Evolutionary conservation across 2,888 invertebrate species (phyloP).

Genomic region (Ophonus ardosiacus): DNA sequence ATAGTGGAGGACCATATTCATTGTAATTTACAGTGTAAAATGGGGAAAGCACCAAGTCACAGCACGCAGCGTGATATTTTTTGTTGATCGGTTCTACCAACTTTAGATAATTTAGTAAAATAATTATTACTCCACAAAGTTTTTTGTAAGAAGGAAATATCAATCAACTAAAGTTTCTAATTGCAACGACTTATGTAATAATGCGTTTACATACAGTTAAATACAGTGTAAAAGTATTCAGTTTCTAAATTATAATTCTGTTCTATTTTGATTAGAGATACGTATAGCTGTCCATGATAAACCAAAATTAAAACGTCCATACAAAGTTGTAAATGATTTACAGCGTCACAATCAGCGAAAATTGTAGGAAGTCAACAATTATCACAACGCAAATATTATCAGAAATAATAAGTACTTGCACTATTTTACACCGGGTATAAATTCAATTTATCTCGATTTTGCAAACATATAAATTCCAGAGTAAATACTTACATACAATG

Average conservation of each 20-base stretch:
- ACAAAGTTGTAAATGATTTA: constrained; percentile 24
- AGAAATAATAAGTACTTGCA: constrained; percentile 33
- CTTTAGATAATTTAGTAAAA: no score
- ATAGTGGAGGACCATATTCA: no score
- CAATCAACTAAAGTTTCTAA: not conserved
- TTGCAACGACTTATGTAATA: not conserved
- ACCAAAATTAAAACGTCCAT: constrained; percentile 26
- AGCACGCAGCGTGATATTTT: no score
- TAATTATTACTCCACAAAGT: no score
- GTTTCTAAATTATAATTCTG: constrained; percentile 27
- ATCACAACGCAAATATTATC: constrained; percentile 50
- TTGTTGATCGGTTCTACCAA: no score
- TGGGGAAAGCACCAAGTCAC: no score
- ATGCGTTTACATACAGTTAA: not conserved
- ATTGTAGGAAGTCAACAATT: constrained; percentile 54
- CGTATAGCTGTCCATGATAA: not conserved
- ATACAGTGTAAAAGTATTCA: not conserved
- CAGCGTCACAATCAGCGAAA: constrained; percentile 30
- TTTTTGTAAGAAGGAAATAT: not conserved
- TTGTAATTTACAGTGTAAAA: no score
- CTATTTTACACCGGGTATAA: constrained; percentile 46
- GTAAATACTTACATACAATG: constrained; percentile 39
- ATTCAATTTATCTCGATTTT: constrained; percentile 55
- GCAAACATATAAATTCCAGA: constrained; percentile 38
- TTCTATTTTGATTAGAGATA: constrained; percentile 28